A percentile compares a stretch with the other conserved stretches of the same genome.
phyloP scores from a whole-genome alignment of 2,888 invertebrate species.

The Epistrophella euchroma region DNA sequence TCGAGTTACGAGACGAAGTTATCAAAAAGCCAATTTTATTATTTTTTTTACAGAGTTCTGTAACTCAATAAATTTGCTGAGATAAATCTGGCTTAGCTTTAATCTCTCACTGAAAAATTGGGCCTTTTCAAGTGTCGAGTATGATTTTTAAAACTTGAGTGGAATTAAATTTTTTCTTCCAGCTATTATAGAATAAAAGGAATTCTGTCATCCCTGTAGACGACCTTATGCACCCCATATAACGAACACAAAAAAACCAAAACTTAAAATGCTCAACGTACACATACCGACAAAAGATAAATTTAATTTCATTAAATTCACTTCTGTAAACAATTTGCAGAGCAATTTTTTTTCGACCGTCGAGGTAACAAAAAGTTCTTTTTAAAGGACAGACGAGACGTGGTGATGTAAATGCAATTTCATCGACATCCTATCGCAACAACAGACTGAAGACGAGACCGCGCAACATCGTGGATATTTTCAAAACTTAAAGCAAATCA shows the following conservation, averaged over 20 bases:
- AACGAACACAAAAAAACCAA: not conserved
- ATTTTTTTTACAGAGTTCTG: no score
- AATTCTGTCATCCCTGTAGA: no score
- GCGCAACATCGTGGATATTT: constrained; percentile 4
- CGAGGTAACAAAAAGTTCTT: not conserved
- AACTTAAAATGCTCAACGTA: not conserved
- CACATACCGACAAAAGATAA: constrained; percentile 32
- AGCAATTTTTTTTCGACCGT: constrained; percentile 26
- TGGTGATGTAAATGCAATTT: not conserved
- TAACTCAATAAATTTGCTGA: no score
- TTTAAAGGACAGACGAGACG: constrained; percentile 6
- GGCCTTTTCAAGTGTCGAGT: no score
- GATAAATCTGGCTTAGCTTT: no score
- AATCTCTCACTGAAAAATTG: no score
- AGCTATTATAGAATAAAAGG: no score
- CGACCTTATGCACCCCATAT: no score
- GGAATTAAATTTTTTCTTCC: no score
- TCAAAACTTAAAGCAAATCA: constrained; percentile 55
- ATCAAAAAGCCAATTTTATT: no score
- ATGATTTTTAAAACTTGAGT: no score
- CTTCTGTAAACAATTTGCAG: constrained; percentile 53
- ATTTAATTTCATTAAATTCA: constrained; percentile 56
- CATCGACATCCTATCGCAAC: constrained; percentile 37
- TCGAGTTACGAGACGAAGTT: no score
- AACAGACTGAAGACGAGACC: not conserved